Evolutionary conservation across 2,113 vertebrate genomes (phyloP), one percentile per base, ranked within the genome.

Genomic region (Lethenteron reissneri): DNA sequence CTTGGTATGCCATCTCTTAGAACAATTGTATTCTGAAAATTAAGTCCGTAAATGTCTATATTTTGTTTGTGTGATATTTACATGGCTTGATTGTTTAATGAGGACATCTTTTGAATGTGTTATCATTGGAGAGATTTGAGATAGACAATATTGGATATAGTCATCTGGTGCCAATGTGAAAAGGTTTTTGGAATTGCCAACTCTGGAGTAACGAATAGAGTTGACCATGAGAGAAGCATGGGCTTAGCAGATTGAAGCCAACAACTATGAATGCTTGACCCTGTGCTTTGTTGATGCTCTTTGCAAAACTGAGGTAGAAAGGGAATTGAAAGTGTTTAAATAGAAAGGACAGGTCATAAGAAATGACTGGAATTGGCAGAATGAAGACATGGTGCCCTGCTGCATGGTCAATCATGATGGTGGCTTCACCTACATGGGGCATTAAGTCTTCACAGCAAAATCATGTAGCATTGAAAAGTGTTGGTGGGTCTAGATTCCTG

Each of bases 221-320:
- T 64, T 64, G 60, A 17, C 60, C 60, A 64, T 17, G 60, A 64
- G 3, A 64, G 17, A 64, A 64, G 60, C 60, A 64, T 64, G 60
- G 60, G 17, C 60, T 64, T 64, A 14, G 60, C 60, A 64, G 60
- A 3, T 64, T 64, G 60, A 64, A 4, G 60, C 60, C 60, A 64
- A 64, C 17, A 64, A 64, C 60, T 64, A 14, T 64, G 13, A 64
- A 17, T 64, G 60, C 13, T 64, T 64, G 60, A 14, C 60, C 60
- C 60, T 64, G 60, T 64, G 60, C 60, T 3, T 64, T 64, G 60
- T 64, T 64, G 60, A 64, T 64, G 60, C 60, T 64, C 60, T 14
- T 64, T 14, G 60, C 60, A 64, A 64, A 64, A 64, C 3, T 64
- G 3, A 17, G 60, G 60, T 64, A 3, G 60, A 64, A 14, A 64